Evolutionary conservation across 2,797 vertebrate species (phyloP).

Genomic region (Gymnoscopelus braueri): DNA sequence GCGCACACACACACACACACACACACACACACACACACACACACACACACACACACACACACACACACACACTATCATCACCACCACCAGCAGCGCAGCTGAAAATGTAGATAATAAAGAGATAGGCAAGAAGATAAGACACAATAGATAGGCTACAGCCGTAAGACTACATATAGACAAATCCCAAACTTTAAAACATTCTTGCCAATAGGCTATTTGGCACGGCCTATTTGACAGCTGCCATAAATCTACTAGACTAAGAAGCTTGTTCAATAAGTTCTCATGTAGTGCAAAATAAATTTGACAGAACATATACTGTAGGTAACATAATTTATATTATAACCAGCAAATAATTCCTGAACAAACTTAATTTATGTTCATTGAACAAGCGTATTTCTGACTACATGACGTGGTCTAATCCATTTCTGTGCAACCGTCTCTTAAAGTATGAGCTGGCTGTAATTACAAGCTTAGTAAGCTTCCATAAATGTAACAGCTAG

Average conservation of each 20-base stretch:
- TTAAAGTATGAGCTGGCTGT: conserved; percentile 41
- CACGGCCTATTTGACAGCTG: conserved; percentile 13
- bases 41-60: conserved; percentile 3
- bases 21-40: neutral
- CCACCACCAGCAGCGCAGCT: neutral
- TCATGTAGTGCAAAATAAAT: neutral
- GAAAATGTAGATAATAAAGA: conserved; percentile 8
- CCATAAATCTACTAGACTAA: conserved; percentile 16
- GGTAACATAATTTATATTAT: neutral
- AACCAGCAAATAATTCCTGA: neutral
- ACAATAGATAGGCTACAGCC: conserved; percentile 20
- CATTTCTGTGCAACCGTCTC: conserved; percentile 32
- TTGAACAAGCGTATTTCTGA: neutral
- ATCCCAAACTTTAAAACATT: conserved; percentile 25
- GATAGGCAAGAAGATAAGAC: conserved; percentile 15
- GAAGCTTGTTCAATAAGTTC: conserved; percentile 19
- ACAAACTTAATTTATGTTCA: neutral
- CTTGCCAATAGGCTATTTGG: conserved; percentile 4
- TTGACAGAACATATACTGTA: neutral
- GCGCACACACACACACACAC: neutral
- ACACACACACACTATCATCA: conserved; percentile 19
- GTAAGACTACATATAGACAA: conserved; percentile 12
- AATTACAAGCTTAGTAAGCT: conserved; percentile 58
- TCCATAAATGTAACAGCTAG: conserved; percentile 58
- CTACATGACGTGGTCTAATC: conserved; percentile 28